A percentile compares a stretch with the other conserved stretches of the same genome.
These are phyloP conservation scores for Lycocerus yunnanus DNA, from an alignment of 2,888 invertebrate species.

Conservation along the genomic window DNA sequence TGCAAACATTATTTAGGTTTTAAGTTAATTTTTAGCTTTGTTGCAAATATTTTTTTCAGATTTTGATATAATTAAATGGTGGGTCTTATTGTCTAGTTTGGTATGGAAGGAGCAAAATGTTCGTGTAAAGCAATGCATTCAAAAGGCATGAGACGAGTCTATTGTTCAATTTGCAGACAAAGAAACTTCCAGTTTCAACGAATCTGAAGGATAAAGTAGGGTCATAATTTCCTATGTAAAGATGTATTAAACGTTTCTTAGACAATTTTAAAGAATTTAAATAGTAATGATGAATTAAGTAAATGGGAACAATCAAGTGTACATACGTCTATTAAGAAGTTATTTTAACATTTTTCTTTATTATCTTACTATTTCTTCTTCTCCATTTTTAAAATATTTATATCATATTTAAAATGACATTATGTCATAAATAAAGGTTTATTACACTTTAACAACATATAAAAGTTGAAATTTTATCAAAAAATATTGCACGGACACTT, in stretches of 20 bases:
- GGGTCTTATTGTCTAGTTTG: constrained; percentile 8
- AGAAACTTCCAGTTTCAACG: constrained; percentile 8
- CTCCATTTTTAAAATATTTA: not conserved
- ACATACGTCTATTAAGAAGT: not conserved
- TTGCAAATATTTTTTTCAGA: not conserved
- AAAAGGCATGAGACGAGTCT: constrained; percentile 9
- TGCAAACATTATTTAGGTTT: not conserved
- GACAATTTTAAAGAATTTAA: not conserved
- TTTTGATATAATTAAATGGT: constrained; percentile 10
- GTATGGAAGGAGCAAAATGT: constrained; percentile 10
- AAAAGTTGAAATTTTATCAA: not conserved
- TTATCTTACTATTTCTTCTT: not conserved
- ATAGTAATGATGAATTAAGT: not conserved
- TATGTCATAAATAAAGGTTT: not conserved
- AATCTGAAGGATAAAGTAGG: constrained; percentile 6
- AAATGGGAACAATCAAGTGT: not conserved
- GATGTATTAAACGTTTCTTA: constrained; percentile 9
- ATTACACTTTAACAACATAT: not conserved
- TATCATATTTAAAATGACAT: not conserved
- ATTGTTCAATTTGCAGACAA: constrained; percentile 17
- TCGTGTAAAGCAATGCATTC: constrained; percentile 16
- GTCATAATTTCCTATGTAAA: not conserved
- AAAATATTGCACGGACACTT: not conserved
- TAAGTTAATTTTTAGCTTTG: not conserved
- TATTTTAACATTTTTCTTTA: not conserved